Base-by-base conservation (phyloP, 1,140 invertebrate species). In the Drosophila nikananu region DNA sequence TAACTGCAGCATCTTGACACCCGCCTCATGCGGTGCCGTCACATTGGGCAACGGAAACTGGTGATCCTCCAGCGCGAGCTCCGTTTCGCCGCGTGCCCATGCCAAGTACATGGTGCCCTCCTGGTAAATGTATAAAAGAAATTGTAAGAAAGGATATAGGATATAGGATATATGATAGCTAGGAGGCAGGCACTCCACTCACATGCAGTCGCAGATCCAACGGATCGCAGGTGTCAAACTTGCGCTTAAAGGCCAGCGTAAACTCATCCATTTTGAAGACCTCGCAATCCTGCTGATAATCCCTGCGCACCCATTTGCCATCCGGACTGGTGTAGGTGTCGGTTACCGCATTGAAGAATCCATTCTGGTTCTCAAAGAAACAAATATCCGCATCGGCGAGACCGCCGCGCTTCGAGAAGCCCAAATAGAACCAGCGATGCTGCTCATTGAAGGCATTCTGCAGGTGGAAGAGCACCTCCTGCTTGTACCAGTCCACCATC, bases 201-300 rank as follows among this genome's bases (percentile, higher is more conserved):
- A 97, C 97, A 93, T 98, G 96, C 62, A 99, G 96, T 2, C 97
- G 93, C 83, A 99, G 98, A 93, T 99, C 98, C 21, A 96, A 93
- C 13, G 95, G 93, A 93, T 99, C 98, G 90, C 98, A 99, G 8
- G 98, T 99, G 76, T 98, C 97, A 86, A 99, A 99, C 90, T 96
- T 95, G 62, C 98, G 94, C 5, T 95, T 94, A 86, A 98, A 99
- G 2, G 95, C 95, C 87, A 98, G 94, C 6, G 94, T 83, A 68
- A 95, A 94, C 39, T 94, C 93, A 71, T 95, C 94, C 77, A 95
- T 94, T 41, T 95, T 94, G 81, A 97, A 97, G 27, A 95, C 93
- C 15, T 95, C 91, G 82, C 98, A 99, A 91, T 99, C 95, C 93
- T 99, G 97, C 39, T 96, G 95, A 1, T 93, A 75, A 73, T 99